These are phyloP conservation scores for Sebastes steindachneri DNA, from an alignment of 2,797 vertebrate genomes.

Conservation along the genomic window DNA sequence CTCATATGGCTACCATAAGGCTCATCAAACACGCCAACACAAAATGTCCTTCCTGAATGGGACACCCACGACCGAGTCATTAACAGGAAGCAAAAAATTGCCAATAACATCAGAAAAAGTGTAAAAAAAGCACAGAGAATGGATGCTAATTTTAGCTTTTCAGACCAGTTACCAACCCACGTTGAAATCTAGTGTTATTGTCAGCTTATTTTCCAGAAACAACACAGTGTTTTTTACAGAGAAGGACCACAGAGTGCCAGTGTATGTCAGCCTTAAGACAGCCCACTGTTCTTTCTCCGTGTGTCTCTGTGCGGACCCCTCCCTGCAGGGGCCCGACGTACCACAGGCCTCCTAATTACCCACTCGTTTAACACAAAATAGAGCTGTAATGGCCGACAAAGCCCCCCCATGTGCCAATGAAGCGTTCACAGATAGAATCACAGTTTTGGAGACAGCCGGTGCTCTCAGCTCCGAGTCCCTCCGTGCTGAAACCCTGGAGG, in stretches of 20 bases:
- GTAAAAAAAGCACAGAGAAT: slow-evolving; percentile 5
- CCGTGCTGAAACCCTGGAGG: slow-evolving; percentile 29
- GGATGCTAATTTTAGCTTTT: neutral
- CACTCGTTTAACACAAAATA: slow-evolving; percentile 83
- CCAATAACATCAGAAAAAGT: slow-evolving; percentile 17
- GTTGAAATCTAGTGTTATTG: slow-evolving; percentile 39
- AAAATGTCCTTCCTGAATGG: slow-evolving; percentile 61
- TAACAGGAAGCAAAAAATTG: slow-evolving; percentile 22
- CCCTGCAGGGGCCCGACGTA: slow-evolving; percentile 44
- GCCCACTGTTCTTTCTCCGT: slow-evolving; percentile 58
- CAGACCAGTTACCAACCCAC: neutral
- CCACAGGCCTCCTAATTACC: slow-evolving; percentile 81
- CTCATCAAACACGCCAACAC: slow-evolving; percentile 77
- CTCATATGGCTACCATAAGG: slow-evolving; percentile 82
- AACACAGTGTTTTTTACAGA: slow-evolving; percentile 22
- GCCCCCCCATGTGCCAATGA: slow-evolving; percentile 75
- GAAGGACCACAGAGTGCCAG: slow-evolving; percentile 54
- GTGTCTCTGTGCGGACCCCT: slow-evolving; percentile 36
- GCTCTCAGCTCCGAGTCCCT: slow-evolving; percentile 46
- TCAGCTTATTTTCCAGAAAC: slow-evolving; percentile 49
- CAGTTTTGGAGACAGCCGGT: slow-evolving; percentile 54
- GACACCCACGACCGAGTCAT: slow-evolving; percentile 45
- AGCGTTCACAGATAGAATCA: slow-evolving; percentile 80
- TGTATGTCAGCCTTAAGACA: slow-evolving; percentile 61
- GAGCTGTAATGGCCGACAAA: slow-evolving; percentile 79